phyloP scores from a whole-genome alignment of 2,888 invertebrate genomes.

The Ariolimax columbianus region DNA sequence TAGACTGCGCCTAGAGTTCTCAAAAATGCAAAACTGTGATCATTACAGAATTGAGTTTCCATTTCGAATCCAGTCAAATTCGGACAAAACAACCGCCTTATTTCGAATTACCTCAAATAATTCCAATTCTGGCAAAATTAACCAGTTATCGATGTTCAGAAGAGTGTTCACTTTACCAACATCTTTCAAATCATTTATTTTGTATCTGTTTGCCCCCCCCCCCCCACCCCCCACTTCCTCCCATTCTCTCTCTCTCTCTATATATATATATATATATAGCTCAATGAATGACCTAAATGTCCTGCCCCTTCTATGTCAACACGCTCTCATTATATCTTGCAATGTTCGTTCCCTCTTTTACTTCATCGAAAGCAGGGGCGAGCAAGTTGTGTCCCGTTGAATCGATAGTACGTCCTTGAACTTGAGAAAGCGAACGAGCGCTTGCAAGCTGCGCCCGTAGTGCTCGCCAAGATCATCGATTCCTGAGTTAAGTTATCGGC shows the following conservation, averaged over 20 bases:
- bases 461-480: not conserved
- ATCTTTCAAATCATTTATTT: too few species aligned
- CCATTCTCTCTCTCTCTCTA: slow-evolving; percentile 17
- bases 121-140: too few species aligned
- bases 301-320: slow-evolving; percentile 30
- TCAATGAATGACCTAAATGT: not conserved
- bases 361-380: not conserved
- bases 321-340: not conserved
- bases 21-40: too few species aligned
- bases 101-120: too few species aligned
- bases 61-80: too few species aligned
- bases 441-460: not conserved
- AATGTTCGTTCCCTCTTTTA: not conserved
- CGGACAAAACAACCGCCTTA: too few species aligned
- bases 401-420: slow-evolving; percentile 17
- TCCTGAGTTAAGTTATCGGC: not conserved
- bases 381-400: not conserved
- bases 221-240: not conserved
- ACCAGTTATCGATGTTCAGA: too few species aligned
- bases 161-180: too few species aligned
- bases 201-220: too few species aligned
- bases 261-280: not conserved
- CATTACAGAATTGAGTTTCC: too few species aligned
- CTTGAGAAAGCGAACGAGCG: slow-evolving; percentile 15
- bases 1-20: too few species aligned